Evolutionary conservation across 2,113 vertebrate species (phyloP), one percentile per base, ranked within the genome.

Genomic region (Myotis brandtii): DNA sequence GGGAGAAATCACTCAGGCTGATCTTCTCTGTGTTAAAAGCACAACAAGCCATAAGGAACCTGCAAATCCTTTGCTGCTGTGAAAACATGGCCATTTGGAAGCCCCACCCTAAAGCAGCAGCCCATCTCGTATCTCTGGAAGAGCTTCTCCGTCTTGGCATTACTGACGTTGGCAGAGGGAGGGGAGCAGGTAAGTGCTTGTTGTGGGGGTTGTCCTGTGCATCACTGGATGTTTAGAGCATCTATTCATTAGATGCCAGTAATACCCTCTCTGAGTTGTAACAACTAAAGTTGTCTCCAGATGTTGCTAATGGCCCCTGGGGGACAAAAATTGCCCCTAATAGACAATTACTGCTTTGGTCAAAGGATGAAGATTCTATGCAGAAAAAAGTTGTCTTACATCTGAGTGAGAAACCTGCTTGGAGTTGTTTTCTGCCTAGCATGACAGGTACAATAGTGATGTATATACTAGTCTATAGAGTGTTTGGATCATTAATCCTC

Each of bases 21-120:
- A 83, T 77, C 48, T 80, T 87, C 56, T 30, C 56, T 67, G 76
- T 89, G 54, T 85, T 85, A 92, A 89, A 94, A 27, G 70, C 5
- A 59, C 23, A 34, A 64, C 66, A 93, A 95, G 56, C 54, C 5
- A 6, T 32, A 64, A 64, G 5, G 62, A n/a, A n/a, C 32, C 66
- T n/a, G 6, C 32, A 76, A 69, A 56, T 79, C 18, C 79, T 92
- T 79, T 46, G 70, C 9, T 30, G 14, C 20, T 72, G 77, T 84
- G 54, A 43, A 76, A 67, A 32, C 67, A 88, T 1, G 1, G 16
- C 30, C n/a, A 62, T 4, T 2, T 83, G 66, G 34, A 91, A 87
- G 25, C 14, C 23, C 54, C 34, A 62, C 20, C 46, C 11, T 14
- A 17, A 21, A 7, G 37, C 8, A 11, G 48, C 16, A 87, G 62